Evolutionary conservation across 2,113 vertebrate species (phyloP).

Genomic region (Polyodon spathula): DNA sequence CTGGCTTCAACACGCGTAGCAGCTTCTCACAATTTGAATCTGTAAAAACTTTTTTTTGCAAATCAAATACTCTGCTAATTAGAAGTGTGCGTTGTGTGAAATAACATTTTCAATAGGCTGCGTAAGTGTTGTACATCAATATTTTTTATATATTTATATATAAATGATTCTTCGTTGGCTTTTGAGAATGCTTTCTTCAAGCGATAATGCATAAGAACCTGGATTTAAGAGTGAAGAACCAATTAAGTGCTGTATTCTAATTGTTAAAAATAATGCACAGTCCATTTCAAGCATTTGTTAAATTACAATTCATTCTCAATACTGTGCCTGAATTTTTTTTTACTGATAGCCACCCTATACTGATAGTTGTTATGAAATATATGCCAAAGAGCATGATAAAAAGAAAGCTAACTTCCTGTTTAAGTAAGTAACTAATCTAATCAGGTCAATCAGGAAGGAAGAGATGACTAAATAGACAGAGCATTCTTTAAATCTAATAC

Average conservation of each 20-base stretch:
- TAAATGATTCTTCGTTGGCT: constrained; percentile 91
- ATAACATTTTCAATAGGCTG: constrained; percentile 94
- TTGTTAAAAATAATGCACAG: too few species aligned
- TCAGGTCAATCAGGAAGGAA: constrained; percentile 60
- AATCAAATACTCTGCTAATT: constrained; percentile 99
- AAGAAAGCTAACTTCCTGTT: constrained; percentile 56
- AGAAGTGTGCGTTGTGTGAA: constrained; percentile 93
- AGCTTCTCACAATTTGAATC: constrained; percentile 86
- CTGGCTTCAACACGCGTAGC: constrained; percentile 76
- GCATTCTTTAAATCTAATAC: constrained; percentile 41
- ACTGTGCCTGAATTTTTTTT: too few species aligned
- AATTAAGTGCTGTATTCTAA: too few species aligned
- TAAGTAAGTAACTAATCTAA: constrained; percentile 61
- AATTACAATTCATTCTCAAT: constrained; percentile 5
- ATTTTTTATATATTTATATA: too few species aligned
- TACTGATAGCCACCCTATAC: constrained; percentile 15
- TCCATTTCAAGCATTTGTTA: constrained; percentile 40
- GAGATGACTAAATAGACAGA: constrained; percentile 48
- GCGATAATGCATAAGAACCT: constrained; percentile 35
- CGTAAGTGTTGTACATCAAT: constrained; percentile 92
- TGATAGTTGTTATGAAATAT: constrained; percentile 38
- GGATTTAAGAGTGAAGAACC: too few species aligned
- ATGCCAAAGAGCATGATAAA: constrained; percentile 29
- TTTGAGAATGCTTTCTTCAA: constrained; percentile 46
- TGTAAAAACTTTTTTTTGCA: constrained; percentile 89